These are phyloP conservation scores for Pentamera pediparva DNA, from an alignment of 53 echinoderm and acorn worm species.

Conservation along the genomic window DNA sequence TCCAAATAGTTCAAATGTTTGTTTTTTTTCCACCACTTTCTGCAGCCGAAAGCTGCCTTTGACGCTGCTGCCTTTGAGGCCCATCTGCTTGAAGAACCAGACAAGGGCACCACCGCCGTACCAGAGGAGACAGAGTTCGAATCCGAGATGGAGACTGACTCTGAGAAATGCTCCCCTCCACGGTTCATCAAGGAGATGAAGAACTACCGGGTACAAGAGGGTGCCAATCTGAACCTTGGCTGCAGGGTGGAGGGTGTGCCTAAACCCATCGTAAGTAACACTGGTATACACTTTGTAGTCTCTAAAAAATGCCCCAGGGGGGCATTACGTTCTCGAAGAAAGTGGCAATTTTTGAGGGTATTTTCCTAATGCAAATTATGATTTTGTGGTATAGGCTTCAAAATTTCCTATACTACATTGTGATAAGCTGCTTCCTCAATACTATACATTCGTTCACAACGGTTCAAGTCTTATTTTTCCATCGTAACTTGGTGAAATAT, in stretches of 20 bases:
- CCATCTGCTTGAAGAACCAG: conserved; percentile 59
- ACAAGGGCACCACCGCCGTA: conserved; percentile 47
- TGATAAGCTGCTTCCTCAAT: too few relatives aligned
- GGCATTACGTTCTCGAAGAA: not conserved
- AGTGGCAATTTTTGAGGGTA: not conserved
- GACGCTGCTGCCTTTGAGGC: conserved; percentile 78
- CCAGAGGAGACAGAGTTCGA: conserved; percentile 94
- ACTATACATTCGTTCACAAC: too few relatives aligned
- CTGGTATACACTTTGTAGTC: not conserved
- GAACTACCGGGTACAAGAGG: conserved; percentile 77
- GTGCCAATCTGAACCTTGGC: conserved; percentile 66
- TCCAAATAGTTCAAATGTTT: too few relatives aligned
- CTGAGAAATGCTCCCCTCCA: conserved; percentile 54
- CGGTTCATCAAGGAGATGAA: conserved; percentile 89
- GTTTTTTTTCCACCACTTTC: not conserved
- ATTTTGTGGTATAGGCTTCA: too few relatives aligned
- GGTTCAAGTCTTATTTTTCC: too few relatives aligned
- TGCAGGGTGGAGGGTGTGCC: conserved; percentile 82
- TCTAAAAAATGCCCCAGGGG: not conserved
- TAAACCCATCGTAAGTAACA: conserved; percentile 71
- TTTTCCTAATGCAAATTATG: too few relatives aligned
- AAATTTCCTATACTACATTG: too few relatives aligned
- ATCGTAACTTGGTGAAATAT: too few relatives aligned
- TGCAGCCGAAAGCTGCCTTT: conserved; percentile 31
- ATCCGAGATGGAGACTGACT: conserved; percentile 90